Percentiles rank a stretch among this genome's conserved stretches.
Evolutionary conservation across 2,797 vertebrate species (phyloP).

Genomic region (Gastrophryne carolinensis): DNA sequence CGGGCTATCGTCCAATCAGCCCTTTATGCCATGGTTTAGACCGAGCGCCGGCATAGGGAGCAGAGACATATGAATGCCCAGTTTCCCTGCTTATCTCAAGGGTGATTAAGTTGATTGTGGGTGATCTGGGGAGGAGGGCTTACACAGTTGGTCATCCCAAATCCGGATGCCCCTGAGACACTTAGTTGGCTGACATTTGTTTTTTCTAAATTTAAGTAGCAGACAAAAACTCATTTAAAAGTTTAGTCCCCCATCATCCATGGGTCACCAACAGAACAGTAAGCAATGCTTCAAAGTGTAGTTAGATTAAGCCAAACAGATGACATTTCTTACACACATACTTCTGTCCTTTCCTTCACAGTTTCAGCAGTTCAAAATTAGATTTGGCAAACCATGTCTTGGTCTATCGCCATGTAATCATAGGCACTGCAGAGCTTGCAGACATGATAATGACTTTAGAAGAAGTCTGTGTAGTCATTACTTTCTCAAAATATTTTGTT

Average conservation of each 20-base stretch:
- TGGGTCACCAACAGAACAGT: not conserved
- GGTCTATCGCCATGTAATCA: conserved; percentile 12
- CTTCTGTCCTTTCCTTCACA: not conserved
- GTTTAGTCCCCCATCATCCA: not conserved
- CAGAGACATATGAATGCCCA: too few relatives aligned
- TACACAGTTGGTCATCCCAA: too few relatives aligned
- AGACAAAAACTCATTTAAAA: not conserved
- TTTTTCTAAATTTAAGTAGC: not conserved
- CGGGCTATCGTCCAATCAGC: too few relatives aligned
- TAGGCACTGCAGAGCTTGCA: conserved; percentile 3
- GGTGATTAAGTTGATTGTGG: too few relatives aligned
- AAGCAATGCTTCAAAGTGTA: not conserved
- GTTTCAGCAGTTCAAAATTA: conserved; percentile 15
- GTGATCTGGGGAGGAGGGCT: too few relatives aligned
- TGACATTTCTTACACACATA: conserved; percentile 13
- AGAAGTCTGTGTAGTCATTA: not conserved
- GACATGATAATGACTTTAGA: not conserved
- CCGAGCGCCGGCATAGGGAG: too few relatives aligned
- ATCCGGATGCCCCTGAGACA: too few relatives aligned
- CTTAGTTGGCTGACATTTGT: too few relatives aligned
- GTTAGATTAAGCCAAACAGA: conserved; percentile 15
- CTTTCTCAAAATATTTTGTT: not conserved
- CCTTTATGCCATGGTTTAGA: too few relatives aligned
- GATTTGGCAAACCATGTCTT: not conserved
- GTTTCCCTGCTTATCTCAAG: too few relatives aligned